Evolutionary conservation across 2,888 invertebrate genomes (phyloP).

Genomic region (Latheticus oryzae): DNA sequence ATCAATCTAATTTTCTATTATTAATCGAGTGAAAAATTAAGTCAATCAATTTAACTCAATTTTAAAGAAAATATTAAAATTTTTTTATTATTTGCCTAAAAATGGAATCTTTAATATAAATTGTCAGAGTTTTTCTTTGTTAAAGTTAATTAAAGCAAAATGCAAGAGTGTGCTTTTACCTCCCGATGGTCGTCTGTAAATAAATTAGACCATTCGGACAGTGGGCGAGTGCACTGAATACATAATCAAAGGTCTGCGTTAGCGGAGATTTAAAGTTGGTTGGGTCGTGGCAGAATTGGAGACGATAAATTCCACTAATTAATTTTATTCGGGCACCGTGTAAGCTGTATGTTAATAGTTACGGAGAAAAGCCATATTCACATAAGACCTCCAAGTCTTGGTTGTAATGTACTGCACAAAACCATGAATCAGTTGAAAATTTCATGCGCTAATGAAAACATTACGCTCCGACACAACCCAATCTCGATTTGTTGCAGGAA

Average conservation of each 20-base stretch:
- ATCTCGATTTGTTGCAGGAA: conserved; percentile 20
- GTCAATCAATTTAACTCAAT: too few relatives aligned
- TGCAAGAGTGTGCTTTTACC: conserved; percentile 42
- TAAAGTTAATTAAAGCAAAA: conserved; percentile 44
- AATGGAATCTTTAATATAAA: too few relatives aligned
- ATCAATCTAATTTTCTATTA: too few relatives aligned
- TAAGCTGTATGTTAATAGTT: conserved; percentile 53
- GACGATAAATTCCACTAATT: conserved; percentile 62
- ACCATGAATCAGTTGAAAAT: conserved; percentile 3
- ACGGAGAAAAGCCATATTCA: conserved; percentile 35
- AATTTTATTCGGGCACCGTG: conserved; percentile 61
- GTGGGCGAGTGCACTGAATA: conserved; percentile 54
- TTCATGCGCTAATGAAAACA: conserved; percentile 1
- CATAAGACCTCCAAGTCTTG: conserved; percentile 17
- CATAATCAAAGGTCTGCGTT: conserved; percentile 57
- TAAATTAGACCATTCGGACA: conserved; percentile 56
- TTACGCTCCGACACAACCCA: conserved; percentile 1
- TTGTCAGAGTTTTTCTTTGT: too few relatives aligned
- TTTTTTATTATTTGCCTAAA: too few relatives aligned
- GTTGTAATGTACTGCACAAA: conserved; percentile 9
- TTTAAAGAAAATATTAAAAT: too few relatives aligned
- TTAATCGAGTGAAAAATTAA: too few relatives aligned
- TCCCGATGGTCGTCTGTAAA: conserved; percentile 46
- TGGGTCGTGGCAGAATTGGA: conserved; percentile 55
- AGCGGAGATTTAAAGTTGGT: conserved; percentile 59